Conservation (phyloP, 2,888 invertebrate genomes). For the Ditylenchus weischeri region DNA sequence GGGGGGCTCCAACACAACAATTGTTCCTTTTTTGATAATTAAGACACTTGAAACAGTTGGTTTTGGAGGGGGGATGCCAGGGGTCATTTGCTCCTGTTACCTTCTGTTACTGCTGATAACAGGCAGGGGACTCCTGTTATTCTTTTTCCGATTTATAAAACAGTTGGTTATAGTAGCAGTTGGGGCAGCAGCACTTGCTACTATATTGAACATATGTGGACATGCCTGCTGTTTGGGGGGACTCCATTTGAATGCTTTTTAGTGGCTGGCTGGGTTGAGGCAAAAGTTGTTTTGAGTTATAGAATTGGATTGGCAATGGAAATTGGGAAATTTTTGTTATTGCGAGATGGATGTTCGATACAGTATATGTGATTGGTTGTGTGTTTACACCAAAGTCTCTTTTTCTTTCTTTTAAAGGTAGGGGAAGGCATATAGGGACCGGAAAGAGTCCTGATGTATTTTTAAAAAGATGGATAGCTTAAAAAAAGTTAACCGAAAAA, state of each 20-base stretch:
- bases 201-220: slow-evolving; percentile 6
- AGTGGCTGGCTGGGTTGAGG: no score
- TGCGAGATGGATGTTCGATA: no score
- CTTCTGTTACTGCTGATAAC: not conserved
- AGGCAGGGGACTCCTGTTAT: slow-evolving; percentile 1
- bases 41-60: slow-evolving; percentile 6
- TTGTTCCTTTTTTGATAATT: slow-evolving; percentile 8
- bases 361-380: no score
- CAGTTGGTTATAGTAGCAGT: not conserved
- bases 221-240: not conserved
- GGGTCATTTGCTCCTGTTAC: slow-evolving; percentile 1
- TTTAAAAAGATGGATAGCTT: no score
- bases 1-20: not conserved
- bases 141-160: not conserved
- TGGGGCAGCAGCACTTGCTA: not conserved
- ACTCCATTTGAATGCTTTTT: no score
- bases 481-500: no score
- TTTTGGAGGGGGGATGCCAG: slow-evolving; percentile 3
- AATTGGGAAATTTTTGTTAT: no score
- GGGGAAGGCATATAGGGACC: no score
- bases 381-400: no score
- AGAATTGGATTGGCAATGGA: not conserved
- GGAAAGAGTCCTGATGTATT: no score
- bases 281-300: no score
- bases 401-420: no score